Conservation (phyloP, 2,797 vertebrate genomes). For the Pteropus rufus region DNA sequence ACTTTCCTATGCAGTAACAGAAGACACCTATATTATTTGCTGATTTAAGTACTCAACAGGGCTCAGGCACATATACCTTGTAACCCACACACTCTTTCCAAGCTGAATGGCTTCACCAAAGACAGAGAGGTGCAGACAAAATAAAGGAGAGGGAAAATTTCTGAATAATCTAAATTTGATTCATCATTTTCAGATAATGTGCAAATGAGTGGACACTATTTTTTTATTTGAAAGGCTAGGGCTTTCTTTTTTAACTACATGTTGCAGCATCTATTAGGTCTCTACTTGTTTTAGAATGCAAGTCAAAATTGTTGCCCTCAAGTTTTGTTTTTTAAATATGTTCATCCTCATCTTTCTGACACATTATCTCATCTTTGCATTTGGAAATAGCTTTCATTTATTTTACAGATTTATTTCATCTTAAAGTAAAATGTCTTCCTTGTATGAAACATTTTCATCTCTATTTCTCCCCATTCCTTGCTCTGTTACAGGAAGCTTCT, state of each 20-base stretch:
- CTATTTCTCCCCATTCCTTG: background rate
- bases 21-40: background rate
- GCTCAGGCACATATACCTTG: background rate
- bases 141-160: background rate
- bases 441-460: background rate
- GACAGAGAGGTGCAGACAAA: background rate
- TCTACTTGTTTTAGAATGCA: background rate
- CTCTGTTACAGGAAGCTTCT: slow-evolving; percentile 1
- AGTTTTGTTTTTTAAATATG: background rate
- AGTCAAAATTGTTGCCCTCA: slow-evolving; percentile 5
- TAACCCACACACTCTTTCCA: background rate
- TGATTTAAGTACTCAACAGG: background rate
- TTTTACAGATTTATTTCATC: slow-evolving; percentile 2
- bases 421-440: slow-evolving; percentile 29
- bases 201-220: background rate
- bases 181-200: background rate
- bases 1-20: background rate
- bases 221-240: background rate
- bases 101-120: background rate
- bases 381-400: background rate
- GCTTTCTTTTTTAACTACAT: background rate
- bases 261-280: background rate
- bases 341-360: background rate
- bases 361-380: background rate
- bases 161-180: background rate